Evolutionary conservation across 2,888 invertebrate genomes (phyloP).

Genomic region (Gnatocerus cornutus): DNA sequence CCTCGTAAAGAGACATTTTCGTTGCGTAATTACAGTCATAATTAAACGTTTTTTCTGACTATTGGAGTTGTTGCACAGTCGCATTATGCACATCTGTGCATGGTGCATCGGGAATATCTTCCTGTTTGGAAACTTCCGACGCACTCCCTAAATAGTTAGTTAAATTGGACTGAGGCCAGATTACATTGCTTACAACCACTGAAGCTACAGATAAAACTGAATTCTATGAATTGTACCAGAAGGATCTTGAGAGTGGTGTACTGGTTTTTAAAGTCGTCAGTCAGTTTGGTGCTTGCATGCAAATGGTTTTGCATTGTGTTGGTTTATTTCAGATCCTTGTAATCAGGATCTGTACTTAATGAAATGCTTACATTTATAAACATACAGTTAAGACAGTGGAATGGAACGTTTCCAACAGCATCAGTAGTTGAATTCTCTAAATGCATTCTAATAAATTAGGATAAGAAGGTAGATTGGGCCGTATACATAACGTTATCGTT

Average conservation of each 20-base stretch:
- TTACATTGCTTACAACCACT: conserved; percentile 24
- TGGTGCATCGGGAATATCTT: conserved; percentile 34
- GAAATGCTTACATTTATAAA: conserved; percentile 10
- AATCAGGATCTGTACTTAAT: neutral
- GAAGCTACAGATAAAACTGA: conserved; percentile 30
- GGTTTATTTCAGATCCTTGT: conserved; percentile 2
- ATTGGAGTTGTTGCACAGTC: conserved; percentile 15
- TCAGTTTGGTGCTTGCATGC: neutral
- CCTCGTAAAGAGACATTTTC: conserved; percentile 1
- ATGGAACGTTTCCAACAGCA: conserved; percentile 2
- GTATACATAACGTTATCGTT: neutral
- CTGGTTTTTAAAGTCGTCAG: neutral
- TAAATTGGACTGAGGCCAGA: conserved; percentile 37
- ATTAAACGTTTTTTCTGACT: conserved; percentile 12
- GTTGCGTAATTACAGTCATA: neutral
- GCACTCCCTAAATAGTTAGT: conserved; percentile 39
- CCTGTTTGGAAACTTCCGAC: conserved; percentile 36
- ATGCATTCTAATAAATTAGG: conserved; percentile 1
- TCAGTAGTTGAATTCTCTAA: conserved; percentile 4
- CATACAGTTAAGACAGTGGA: conserved; percentile 5
- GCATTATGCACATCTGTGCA: conserved; percentile 32
- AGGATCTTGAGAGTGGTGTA: conserved; percentile 7
- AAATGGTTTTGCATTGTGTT: neutral
- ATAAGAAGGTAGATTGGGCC: neutral
- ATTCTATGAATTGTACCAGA: conserved; percentile 21